Evolutionary conservation across 2,888 invertebrate genomes (phyloP).

Genomic region (Dasysyrphus albostriatus): DNA sequence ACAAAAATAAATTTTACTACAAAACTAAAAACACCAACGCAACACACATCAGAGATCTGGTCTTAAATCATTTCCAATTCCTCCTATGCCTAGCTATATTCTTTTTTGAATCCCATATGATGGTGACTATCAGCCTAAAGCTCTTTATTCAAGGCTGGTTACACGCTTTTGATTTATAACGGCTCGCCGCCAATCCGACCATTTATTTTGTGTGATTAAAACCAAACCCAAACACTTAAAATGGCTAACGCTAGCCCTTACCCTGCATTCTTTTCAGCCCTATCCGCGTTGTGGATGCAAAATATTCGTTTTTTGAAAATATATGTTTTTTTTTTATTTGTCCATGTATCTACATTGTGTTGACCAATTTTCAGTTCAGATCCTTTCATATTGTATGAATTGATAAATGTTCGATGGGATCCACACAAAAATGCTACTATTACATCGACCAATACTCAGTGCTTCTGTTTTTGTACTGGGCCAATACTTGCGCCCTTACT

Average conservation of each 20-base stretch:
- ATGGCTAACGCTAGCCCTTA: slow-evolving; percentile 43
- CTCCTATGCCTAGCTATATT: neutral
- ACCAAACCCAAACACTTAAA: slow-evolving; percentile 73
- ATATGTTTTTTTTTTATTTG: slow-evolving; percentile 1
- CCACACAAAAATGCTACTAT: slow-evolving; percentile 39
- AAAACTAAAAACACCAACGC: slow-evolving; percentile 22
- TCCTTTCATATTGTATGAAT: slow-evolving; percentile 40
- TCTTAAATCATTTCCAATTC: neutral
- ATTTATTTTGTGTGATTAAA: slow-evolving; percentile 78
- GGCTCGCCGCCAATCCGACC: slow-evolving; percentile 78
- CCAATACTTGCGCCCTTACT: neutral
- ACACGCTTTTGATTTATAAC: slow-evolving; percentile 78
- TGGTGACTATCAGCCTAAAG: neutral
- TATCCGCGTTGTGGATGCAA: slow-evolving; percentile 16
- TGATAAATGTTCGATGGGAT: slow-evolving; percentile 42
- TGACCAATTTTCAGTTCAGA: slow-evolving; percentile 38
- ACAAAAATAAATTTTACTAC: slow-evolving; percentile 1
- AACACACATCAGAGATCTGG: neutral
- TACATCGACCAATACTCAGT: slow-evolving; percentile 39
- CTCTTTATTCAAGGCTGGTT: slow-evolving; percentile 37
- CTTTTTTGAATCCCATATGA: neutral
- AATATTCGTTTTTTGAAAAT: slow-evolving; percentile 43
- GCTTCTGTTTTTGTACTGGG: slow-evolving; percentile 21
- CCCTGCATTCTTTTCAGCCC: slow-evolving; percentile 17
- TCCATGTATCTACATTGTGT: neutral